These are phyloP conservation scores for Hydrotaea diabolus DNA, from an alignment of 2,888 invertebrate species.

Conservation along the genomic window DNA sequence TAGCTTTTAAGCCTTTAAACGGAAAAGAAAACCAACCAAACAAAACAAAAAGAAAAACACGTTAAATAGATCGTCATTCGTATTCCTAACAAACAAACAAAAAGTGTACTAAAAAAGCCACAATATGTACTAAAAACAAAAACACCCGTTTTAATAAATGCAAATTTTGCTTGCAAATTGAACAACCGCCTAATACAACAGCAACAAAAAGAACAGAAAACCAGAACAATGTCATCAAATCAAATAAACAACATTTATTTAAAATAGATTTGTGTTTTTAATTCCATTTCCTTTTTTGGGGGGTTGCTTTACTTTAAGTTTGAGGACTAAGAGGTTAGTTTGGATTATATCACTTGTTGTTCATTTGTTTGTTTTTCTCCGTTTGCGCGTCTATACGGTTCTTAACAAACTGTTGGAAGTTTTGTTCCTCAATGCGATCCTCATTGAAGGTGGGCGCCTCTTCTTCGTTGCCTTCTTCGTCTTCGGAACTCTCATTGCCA, in stretches of 20 bases:
- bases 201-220: constrained; percentile 38
- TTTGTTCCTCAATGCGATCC: constrained; percentile 76
- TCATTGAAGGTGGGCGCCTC: constrained; percentile 73
- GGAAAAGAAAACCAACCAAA: constrained; percentile 30
- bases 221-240: constrained; percentile 39
- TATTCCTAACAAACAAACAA: constrained; percentile 48
- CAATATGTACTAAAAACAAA: constrained; percentile 5
- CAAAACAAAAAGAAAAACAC: constrained; percentile 32
- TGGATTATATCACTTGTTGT: not conserved
- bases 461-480: constrained; percentile 86
- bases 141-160: constrained; percentile 48
- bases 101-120: constrained; percentile 37
- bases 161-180: constrained; percentile 65
- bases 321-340: not conserved
- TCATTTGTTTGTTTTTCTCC: not conserved
- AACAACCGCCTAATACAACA: constrained; percentile 58
- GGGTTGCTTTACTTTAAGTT: constrained; percentile 6
- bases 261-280: constrained; percentile 28
- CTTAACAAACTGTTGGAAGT: constrained; percentile 78
- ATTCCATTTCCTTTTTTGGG: constrained; percentile 17
- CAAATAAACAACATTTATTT: constrained; percentile 63
- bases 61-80: constrained; percentile 54
- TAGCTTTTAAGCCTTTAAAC: constrained; percentile 63
- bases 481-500: constrained; percentile 88
- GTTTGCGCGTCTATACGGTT: constrained; percentile 55